Conservation (phyloP, 2,797 vertebrate genomes). For the Sebastes goodei region DNA sequence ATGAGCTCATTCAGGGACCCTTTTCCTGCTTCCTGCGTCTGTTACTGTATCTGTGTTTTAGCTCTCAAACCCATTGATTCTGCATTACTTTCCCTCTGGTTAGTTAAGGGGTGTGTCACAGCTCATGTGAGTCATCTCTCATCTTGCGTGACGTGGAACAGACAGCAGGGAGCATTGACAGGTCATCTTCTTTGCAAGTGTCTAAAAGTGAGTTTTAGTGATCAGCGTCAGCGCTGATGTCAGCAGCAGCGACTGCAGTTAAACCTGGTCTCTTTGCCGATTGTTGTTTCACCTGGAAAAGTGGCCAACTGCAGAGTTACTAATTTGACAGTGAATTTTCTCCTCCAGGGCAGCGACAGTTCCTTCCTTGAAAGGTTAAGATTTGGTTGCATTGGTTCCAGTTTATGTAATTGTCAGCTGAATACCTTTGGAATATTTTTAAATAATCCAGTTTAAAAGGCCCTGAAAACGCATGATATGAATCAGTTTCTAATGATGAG, state of each 20-base stretch:
- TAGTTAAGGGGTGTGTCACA: neutral
- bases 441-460: neutral
- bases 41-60: neutral
- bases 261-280: slow-evolving; percentile 15
- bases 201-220: neutral
- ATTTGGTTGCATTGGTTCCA: neutral
- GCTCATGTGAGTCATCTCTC: slow-evolving; percentile 7
- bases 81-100: slow-evolving; percentile 3
- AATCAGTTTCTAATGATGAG: too few relatives aligned
- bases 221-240: slow-evolving; percentile 5
- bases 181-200: neutral
- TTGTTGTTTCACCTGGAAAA: slow-evolving; percentile 24
- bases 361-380: neutral
- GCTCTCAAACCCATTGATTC: slow-evolving; percentile 3
- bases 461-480: neutral
- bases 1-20: neutral
- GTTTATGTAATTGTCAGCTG: neutral
- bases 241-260: neutral
- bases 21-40: neutral
- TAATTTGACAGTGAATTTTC: slow-evolving; percentile 21
- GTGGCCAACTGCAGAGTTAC: neutral
- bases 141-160: neutral
- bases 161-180: neutral
- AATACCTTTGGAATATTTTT: neutral
- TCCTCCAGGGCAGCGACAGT: neutral